Evolutionary conservation across 2,797 vertebrate species (phyloP).

Genomic region (Toxotes lorentzi): DNA sequence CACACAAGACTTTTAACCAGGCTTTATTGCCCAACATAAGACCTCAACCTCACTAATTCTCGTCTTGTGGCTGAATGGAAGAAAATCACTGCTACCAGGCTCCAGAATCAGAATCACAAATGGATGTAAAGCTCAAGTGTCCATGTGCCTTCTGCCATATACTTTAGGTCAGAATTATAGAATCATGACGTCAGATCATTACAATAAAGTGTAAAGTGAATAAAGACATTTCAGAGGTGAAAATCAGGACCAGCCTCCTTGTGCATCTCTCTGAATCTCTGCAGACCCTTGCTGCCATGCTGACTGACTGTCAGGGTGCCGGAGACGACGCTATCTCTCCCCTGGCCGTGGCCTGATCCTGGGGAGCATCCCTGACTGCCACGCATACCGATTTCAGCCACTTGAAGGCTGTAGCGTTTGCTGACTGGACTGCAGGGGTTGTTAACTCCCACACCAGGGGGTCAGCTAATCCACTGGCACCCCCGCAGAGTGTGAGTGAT

Average conservation of each 20-base stretch:
- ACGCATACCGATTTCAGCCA: constrained; percentile 44
- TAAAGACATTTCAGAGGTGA: constrained; percentile 10
- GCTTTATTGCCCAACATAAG: too few relatives aligned
- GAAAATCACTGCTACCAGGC: neutral
- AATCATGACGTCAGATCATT: neutral
- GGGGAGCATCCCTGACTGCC: constrained; percentile 72
- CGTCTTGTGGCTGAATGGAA: neutral
- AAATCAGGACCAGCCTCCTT: constrained; percentile 39
- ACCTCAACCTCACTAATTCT: neutral
- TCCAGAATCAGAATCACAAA: neutral
- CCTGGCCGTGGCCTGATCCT: constrained; percentile 59
- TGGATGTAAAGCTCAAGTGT: neutral
- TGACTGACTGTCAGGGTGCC: constrained; percentile 66
- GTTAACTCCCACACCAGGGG: constrained; percentile 71
- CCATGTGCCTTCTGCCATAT: neutral
- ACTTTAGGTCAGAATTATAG: neutral
- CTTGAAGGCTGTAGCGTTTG: constrained; percentile 62
- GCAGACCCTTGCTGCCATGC: constrained; percentile 56
- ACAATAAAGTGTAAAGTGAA: neutral
- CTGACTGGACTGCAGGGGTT: constrained; percentile 72
- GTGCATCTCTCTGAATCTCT: constrained; percentile 65
- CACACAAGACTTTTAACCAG: neutral
- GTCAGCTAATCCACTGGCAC: constrained; percentile 72
- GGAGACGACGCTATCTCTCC: constrained; percentile 82
- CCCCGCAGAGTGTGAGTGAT: constrained; percentile 71